Base-by-base conservation (phyloP, 2,113 vertebrate species). In the Peromyscus maniculatus region DNA sequence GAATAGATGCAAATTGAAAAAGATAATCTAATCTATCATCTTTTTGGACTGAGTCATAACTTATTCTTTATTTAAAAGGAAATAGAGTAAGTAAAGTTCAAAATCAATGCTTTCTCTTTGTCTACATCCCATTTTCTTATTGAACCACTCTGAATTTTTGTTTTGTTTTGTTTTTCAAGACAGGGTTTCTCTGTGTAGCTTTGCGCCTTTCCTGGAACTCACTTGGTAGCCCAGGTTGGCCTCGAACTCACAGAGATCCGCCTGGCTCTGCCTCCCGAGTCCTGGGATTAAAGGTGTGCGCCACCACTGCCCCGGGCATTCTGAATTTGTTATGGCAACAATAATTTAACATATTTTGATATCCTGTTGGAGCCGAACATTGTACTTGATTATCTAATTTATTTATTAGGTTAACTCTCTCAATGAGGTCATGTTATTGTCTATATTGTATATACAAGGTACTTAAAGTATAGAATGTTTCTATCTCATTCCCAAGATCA, bases 241-340 rank as follows among this genome's bases (percentile, higher is more conserved):
- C 43, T 43, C 43, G 43, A 43, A 43, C 43, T 43, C 43, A 43
- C 43, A 43, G 43, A 43, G 43, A 43, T 43, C 43, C 43, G 4
- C 43, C 43, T 43, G 43, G 43, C 43, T 43, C 43, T 43, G 43
- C 43, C 43, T 43, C 43, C 43, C 43, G 3, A 43, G 43, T 43
- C 2, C 43, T 43, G 43, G 43, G 43, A 43, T 43, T 43, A 43
- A 43, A 43, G 43, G 43, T 43, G 43, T 43, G 43, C 43, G 43
- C 43, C 43, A 43, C 43, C 43, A 43, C 43, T 43, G 43, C 43
- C 43, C 43, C 43, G 43, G 43, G 43, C 43, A 62, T 74, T 33
- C 91, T 10, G 19, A 96, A 69, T 87, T 87, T 96, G 59, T 90
- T 91, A 49, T 39, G 77, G 89, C 55, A 89, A 93, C 64, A 93